Base-by-base conservation (phyloP, 2,888 invertebrate species). In the Diarsia dahlii region DNA sequence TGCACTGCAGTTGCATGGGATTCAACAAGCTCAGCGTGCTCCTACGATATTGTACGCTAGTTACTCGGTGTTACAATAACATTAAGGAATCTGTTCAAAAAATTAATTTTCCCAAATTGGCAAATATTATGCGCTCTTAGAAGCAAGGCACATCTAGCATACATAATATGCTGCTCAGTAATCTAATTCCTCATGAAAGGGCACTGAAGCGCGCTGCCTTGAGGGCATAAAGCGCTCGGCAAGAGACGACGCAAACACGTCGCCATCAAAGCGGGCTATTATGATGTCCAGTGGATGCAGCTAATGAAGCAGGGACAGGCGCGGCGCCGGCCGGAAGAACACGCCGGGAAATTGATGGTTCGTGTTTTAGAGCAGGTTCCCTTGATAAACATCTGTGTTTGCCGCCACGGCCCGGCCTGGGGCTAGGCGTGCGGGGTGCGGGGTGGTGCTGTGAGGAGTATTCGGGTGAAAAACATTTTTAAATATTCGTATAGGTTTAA, bases 371-470 rank as follows among this genome's bases (percentile, higher is more conserved):
- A 67, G 56, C 66, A 48, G n/a, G 13, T 58, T 67, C 15, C 23
- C 48, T 73, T 73, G 67, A 67, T 73, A 34, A 34, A 72, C 66
- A 72, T 71, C 39, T 39, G 63, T 39, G 63, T 18, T 18, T 2
- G 23, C 50, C 18, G 13, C 18, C n/a, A 54, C n/a, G 54, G 54
- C n/a, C n/a, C n/a, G n/a, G 54, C 12, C n/a, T 54, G 12, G 54
- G 50, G 23, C 12, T 13, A 12, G 28, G 12, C 18, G 12, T 20
- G 10, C 15, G 28, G 8, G 9, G 52, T 2, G 23, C 46, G 18
- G 28, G 48, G 8, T 39, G 39, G 39, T 39, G 39, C 39, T 39
- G 48, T 2, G 46, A 23, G 12, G 18, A 10, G 9, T 20, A 8
- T 39, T 39, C 8, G 52, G 9, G 8, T 52, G 52, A 52, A 20